phyloP scores from a whole-genome alignment of 2,113 vertebrate genomes.

The Chiloscyllium plagiosum region DNA sequence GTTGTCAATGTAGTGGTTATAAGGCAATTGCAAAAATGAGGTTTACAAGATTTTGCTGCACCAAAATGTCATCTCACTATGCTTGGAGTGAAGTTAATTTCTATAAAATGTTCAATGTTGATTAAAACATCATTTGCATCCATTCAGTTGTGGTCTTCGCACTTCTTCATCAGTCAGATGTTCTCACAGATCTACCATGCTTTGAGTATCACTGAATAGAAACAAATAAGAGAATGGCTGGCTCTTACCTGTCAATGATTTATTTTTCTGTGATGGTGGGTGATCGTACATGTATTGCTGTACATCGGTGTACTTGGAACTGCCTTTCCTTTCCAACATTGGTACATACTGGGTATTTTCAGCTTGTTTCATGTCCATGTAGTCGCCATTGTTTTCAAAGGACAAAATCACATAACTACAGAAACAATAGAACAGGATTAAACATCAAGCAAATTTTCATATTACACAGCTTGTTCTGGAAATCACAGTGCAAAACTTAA shows the following conservation, averaged over 20 bases:
- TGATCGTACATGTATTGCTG: conserved; percentile 82
- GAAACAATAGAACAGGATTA: conserved; percentile 39
- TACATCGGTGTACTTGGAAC: conserved; percentile 83
- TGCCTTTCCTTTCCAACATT: conserved; percentile 86
- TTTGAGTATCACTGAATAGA: background rate
- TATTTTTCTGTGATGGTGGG: conserved; percentile 83
- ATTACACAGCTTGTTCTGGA: background rate
- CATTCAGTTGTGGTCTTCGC: too few relatives aligned
- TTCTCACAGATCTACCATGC: background rate
- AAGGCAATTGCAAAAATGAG: background rate
- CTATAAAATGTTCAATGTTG: background rate
- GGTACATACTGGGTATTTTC: conserved; percentile 92
- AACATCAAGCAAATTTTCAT: background rate
- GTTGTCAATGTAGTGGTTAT: background rate
- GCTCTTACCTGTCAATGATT: conserved; percentile 64
- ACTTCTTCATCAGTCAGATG: background rate
- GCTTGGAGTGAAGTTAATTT: background rate
- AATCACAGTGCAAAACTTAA: background rate
- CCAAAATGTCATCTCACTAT: background rate
- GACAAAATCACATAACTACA: conserved; percentile 93
- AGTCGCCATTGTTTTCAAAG: conserved; percentile 90
- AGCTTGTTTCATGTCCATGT: conserved; percentile 98
- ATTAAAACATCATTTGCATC: background rate
- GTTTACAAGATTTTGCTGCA: background rate
- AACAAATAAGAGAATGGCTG: background rate